Evolutionary conservation across 1,140 invertebrate genomes (phyloP).

Genomic region (Achatina immaculata): DNA sequence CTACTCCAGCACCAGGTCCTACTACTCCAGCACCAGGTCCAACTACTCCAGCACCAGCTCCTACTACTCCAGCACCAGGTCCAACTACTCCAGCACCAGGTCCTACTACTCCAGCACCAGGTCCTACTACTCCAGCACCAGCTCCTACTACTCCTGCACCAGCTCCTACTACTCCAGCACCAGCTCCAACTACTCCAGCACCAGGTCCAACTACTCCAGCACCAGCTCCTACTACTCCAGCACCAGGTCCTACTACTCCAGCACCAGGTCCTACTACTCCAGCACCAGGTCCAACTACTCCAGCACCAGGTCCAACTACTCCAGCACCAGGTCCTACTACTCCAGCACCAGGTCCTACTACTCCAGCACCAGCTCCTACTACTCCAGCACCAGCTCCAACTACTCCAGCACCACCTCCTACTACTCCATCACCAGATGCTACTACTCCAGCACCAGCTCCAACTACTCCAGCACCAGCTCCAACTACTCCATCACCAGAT

Average conservation of each 20-base stretch:
- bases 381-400: constrained; percentile 31
- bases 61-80: neutral
- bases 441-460: constrained; percentile 26
- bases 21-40: constrained; percentile 28
- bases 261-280: constrained; percentile 25
- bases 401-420: constrained; percentile 19
- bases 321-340: neutral
- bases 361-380: constrained; percentile 23
- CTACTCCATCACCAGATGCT: constrained; percentile 19
- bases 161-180: constrained; percentile 24
- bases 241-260: constrained; percentile 38
- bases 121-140: constrained; percentile 33
- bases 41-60: constrained; percentile 32
- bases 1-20: constrained; percentile 27
- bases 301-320: constrained; percentile 37
- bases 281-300: constrained; percentile 7
- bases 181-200: constrained; percentile 30
- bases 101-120: constrained; percentile 21
- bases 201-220: neutral
- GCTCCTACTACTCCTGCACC: constrained; percentile 32
- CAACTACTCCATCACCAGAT: constrained; percentile 29
- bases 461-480: constrained; percentile 15
- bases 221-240: neutral
- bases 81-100: constrained; percentile 31
- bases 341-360: constrained; percentile 21